These are phyloP conservation scores for Typhlichthys eigenmanni DNA, from an alignment of 2,797 vertebrate genomes.

Conservation along the genomic window DNA sequence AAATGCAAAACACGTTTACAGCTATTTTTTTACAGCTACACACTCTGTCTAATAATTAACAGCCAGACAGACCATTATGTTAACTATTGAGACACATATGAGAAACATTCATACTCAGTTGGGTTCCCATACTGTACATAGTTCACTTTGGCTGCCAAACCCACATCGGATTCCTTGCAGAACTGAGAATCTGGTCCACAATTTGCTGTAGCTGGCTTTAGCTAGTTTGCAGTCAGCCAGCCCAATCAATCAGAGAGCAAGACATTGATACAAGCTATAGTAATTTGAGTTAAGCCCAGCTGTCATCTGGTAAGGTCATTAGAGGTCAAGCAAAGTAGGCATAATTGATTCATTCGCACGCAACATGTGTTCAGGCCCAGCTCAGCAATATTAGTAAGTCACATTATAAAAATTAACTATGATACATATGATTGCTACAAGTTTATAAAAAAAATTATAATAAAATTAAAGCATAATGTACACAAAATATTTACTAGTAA, in stretches of 20 bases:
- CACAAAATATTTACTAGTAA: not conserved
- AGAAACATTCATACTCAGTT: constrained; percentile 26
- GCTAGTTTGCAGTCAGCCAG: constrained; percentile 3
- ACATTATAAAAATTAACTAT: too few relatives aligned
- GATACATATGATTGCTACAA: too few relatives aligned
- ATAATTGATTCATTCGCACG: constrained; percentile 1
- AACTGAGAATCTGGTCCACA: constrained; percentile 18
- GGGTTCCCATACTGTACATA: constrained; percentile 28
- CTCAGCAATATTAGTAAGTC: too few relatives aligned
- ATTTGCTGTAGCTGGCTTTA: not conserved
- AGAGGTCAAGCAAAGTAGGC: not conserved
- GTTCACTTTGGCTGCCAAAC: constrained; percentile 39
- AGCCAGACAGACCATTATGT: constrained; percentile 21
- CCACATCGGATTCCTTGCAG: constrained; percentile 35
- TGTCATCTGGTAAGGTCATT: constrained; percentile 3
- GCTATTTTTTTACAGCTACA: constrained; percentile 11
- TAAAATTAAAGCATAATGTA: constrained; percentile 3
- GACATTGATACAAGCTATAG: constrained; percentile 12
- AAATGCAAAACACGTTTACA: constrained; percentile 5
- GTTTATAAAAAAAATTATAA: not conserved
- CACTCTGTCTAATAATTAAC: constrained; percentile 31
- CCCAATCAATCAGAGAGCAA: constrained; percentile 18
- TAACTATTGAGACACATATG: constrained; percentile 32
- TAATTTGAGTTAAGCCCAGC: constrained; percentile 1
- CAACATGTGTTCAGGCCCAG: too few relatives aligned